Evolutionary conservation across 2,113 vertebrate species (phyloP).

Genomic region (Rynchops niger): DNA sequence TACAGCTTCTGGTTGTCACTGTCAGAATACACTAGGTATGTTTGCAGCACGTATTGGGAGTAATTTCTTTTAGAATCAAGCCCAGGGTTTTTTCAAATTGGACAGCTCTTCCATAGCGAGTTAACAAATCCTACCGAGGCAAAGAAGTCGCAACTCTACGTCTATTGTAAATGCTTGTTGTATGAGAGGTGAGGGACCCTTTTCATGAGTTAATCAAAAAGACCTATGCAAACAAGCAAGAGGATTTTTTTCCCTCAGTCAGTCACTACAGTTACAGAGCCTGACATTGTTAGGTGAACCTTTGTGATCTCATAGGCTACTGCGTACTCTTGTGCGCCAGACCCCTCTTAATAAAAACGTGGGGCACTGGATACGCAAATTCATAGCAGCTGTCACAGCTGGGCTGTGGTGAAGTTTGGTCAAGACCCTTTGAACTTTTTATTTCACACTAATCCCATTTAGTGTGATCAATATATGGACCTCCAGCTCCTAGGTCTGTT

Average conservation of each 20-base stretch:
- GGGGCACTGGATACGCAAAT: slow-evolving; percentile 48
- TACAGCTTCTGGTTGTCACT: background rate
- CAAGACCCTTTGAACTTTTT: slow-evolving; percentile 72
- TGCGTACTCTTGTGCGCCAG: background rate
- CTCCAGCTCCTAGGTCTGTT: slow-evolving; percentile 61
- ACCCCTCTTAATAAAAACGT: slow-evolving; percentile 34
- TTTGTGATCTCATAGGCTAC: slow-evolving; percentile 15
- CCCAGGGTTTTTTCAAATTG: background rate
- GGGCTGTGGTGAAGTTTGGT: slow-evolving; percentile 55
- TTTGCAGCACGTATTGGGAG: background rate
- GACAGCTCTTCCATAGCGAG: background rate
- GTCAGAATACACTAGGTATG: background rate
- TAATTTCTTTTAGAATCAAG: background rate
- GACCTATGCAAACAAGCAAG: slow-evolving; percentile 36
- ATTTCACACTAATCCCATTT: slow-evolving; percentile 71
- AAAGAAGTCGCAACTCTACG: background rate
- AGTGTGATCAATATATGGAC: slow-evolving; percentile 68
- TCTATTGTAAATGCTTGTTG: background rate
- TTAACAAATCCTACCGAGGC: background rate
- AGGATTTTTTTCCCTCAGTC: slow-evolving; percentile 14
- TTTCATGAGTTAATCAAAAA: slow-evolving; percentile 46
- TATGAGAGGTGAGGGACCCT: slow-evolving; percentile 24
- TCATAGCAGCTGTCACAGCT: slow-evolving; percentile 65
- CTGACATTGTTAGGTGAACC: slow-evolving; percentile 44
- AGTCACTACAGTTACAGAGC: slow-evolving; percentile 57